Conservation (phyloP, 2,113 vertebrate genomes). For the Carlito syrichta region DNA sequence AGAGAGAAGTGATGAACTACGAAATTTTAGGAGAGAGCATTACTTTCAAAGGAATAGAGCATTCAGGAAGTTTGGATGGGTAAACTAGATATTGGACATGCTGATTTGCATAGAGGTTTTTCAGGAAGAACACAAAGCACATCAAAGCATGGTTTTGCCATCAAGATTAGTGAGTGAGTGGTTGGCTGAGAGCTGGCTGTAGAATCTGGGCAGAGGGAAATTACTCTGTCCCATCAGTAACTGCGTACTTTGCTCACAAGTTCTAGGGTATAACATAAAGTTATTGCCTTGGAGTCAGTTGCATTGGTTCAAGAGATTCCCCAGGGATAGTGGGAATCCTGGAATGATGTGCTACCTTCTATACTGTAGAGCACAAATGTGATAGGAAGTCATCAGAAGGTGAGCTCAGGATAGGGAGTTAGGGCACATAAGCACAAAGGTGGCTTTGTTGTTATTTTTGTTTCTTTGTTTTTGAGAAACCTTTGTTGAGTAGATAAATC, state of each 20-base stretch:
- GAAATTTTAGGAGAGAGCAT: neutral
- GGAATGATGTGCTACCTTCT: neutral
- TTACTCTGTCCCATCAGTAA: neutral
- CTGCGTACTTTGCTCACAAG: neutral
- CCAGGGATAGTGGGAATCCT: neutral
- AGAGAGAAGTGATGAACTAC: neutral
- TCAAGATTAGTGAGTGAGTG: neutral
- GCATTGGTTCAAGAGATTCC: neutral
- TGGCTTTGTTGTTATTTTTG: neutral
- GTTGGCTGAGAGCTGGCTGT: neutral
- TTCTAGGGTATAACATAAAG: neutral
- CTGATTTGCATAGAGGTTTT: neutral
- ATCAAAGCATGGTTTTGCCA: neutral
- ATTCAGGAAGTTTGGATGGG: too few relatives aligned
- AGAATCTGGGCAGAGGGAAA: neutral
- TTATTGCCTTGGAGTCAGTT: neutral
- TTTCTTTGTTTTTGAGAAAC: neutral
- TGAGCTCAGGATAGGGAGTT: neutral
- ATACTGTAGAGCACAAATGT: fast-evolving
- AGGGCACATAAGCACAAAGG: neutral
- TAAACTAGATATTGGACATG: neutral
- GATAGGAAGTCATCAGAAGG: neutral
- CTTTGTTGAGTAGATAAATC: neutral
- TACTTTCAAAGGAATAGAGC: neutral
- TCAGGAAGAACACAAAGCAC: neutral